Percentiles rank a stretch among this genome's conserved stretches.
phyloP scores from a whole-genome alignment of 2,797 vertebrate species.

The Spondyliosoma cantharus region DNA sequence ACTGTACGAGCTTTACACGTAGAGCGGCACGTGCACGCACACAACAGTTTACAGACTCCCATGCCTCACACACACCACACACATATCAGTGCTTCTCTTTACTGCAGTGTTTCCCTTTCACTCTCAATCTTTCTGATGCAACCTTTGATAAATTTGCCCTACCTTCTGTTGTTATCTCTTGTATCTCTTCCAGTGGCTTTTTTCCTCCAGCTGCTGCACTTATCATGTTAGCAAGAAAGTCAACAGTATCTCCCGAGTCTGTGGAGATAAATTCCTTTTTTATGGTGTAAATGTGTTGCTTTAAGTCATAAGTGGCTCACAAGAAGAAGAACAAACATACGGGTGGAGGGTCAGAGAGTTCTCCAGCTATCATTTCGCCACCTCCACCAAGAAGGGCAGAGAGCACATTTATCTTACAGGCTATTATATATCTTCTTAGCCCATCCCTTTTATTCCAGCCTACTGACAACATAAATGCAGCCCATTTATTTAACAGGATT shows the following conservation, averaged over 20 bases:
- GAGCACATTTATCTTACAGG: conserved; percentile 67
- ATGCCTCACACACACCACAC: not conserved
- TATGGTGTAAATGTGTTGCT: conserved; percentile 37
- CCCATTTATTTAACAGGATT: conserved; percentile 81
- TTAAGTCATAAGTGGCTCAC: conserved; percentile 57
- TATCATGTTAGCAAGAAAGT: conserved; percentile 51
- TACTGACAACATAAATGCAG: conserved; percentile 77
- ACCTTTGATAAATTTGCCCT: conserved; percentile 58
- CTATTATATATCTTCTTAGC: conserved; percentile 56
- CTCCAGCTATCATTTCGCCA: conserved; percentile 56
- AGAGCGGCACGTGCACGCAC: conserved; percentile 15
- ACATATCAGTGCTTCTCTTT: not conserved
- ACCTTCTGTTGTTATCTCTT: conserved; percentile 37
- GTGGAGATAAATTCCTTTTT: conserved; percentile 57
- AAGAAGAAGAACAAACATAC: conserved; percentile 51
- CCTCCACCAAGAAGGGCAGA: conserved; percentile 55
- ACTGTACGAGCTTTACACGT: conserved; percentile 40
- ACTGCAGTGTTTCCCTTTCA: conserved; percentile 39
- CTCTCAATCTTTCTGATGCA: conserved; percentile 44
- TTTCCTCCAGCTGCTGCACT: conserved; percentile 37
- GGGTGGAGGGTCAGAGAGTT: conserved; percentile 51
- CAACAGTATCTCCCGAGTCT: conserved; percentile 39
- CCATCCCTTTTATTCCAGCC: conserved; percentile 60
- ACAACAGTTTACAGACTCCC: conserved; percentile 7
- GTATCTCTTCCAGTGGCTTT: conserved; percentile 33